Evolutionary conservation across 2,888 invertebrate species (phyloP).

Genomic region (Schrankia costaestrigalis): DNA sequence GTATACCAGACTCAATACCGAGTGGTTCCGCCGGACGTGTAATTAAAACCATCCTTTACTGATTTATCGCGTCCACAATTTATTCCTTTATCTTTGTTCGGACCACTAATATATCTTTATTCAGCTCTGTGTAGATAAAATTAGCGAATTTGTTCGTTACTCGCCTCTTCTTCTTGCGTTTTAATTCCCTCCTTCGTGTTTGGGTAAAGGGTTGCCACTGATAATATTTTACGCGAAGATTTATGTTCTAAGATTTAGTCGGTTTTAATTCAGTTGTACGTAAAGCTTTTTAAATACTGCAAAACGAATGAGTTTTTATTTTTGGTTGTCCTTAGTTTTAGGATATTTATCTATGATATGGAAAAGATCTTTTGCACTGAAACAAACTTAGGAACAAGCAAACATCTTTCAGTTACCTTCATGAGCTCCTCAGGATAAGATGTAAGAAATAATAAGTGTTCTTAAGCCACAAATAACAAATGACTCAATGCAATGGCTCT

Average conservation of each 20-base stretch:
- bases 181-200: slow-evolving; percentile 42
- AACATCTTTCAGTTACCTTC: no score
- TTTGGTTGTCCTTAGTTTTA: no score
- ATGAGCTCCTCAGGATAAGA: no score
- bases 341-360: no score
- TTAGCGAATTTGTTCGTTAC: slow-evolving; percentile 70
- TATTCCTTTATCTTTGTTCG: slow-evolving; percentile 76
- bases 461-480: no score
- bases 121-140: slow-evolving; percentile 67
- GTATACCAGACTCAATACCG: slow-evolving; percentile 28
- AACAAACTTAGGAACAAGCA: no score
- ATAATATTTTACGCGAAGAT: slow-evolving; percentile 56
- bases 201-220: slow-evolving; percentile 57
- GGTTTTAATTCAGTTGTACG: slow-evolving; percentile 22
- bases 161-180: slow-evolving; percentile 24
- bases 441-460: no score
- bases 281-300: neutral
- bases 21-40: slow-evolving; percentile 58
- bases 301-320: no score
- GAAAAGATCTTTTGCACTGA: no score
- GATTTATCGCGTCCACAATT: slow-evolving; percentile 78
- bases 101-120: slow-evolving; percentile 79
- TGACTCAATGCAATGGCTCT: no score
- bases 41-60: slow-evolving; percentile 79
- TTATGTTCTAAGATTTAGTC: slow-evolving; percentile 41